Base-by-base conservation (phyloP, 1,140 invertebrate genomes). In the Diprion similis region DNA sequence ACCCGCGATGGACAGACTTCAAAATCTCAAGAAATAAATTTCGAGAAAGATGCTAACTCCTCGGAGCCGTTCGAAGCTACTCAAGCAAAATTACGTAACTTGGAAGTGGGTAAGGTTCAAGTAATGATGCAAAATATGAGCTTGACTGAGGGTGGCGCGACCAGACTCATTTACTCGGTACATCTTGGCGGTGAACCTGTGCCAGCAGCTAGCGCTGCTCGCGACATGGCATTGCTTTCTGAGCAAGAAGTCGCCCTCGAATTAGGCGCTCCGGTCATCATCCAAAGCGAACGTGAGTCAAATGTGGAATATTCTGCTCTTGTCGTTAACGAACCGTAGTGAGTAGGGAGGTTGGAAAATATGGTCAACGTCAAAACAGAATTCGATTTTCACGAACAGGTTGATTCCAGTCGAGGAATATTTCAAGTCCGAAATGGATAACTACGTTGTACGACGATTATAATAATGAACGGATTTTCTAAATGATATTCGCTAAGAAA, bases 211-310 rank as follows among this genome's bases (percentile, higher is more conserved):
- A 94, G 92, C 0, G 95, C 95, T 0, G 93, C 94, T 6, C 91
- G 91, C 70, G 95, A 95, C 78, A 95, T 96, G 94, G 88, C 90
- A 64, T 86, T 95, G 8, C 90, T 96, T 4, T 90, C 91, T 0
- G 91, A 94, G 51, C 91, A 91, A 10, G 95, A 96, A 84, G 94
- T 94, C 1, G 90, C 91, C 0, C 87, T 89, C n/a, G 92, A 93
- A 74, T 86, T 95, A 46, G 94, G 94, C 9, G 92, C 92, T 59
- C 90, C 93, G 0, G 91, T 95, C n/a, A 90, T 94, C 15, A 93
- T 94, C 73, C 95, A 95, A 87, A 94, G 94, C 70, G 93, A 95
- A 89, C 94, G 94, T 96, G 89, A 92, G 91, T 85, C 71, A 24
- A 66, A 65, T 75, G 11, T 66, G 46, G 24, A 15, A 59, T 47